Base-by-base conservation (phyloP, 2,888 invertebrate genomes). In the Gandaritis pyraliata region DNA sequence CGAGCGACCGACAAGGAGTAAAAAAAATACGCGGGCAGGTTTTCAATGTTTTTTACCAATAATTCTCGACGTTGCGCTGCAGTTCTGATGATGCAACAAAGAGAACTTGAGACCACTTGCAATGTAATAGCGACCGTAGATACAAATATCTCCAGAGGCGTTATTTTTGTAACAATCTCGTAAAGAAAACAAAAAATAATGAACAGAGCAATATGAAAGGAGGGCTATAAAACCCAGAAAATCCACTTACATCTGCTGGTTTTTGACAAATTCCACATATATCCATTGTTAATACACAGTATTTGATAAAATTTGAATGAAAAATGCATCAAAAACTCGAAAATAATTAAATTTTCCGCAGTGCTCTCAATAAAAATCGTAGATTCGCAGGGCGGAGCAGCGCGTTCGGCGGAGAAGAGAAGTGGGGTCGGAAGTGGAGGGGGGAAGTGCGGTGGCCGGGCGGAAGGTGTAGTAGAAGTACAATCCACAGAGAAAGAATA, bases 21-120 rank as follows among this genome's bases (percentile, higher is more conserved):
- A 87, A 88, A 88, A 88, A 91, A 90, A 89, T 64, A 85, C 83
- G 88, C 90, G 87, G 88, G 90, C 90, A 85, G 88, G 90, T 90
- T 90, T 88, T 84, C 84, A 86, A 86, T 83, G 81, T 85, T 88
- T 85, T 81, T 81, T 75, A 73, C 71, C 69, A 68, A 70, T 70
- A 76, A 75, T 77, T 74, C 71, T 72, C 69, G 72, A 56, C 52
- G 52, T 57, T 59, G 65, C 66, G 66, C 46, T 61, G 65, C 67
- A 62, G 65, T 70, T 63, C 61, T 65, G 64, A 60, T 65, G 66
- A 66, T 69, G 61, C 58, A 66, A 61, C 68, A 56, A 59, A 70
- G 59, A 72, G 60, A 63, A 69, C 64, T 64, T 58, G 63, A 65
- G 50, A 57, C 48, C 62, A 65, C 46, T 50, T 48, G 33, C 13